Percentiles rank a stretch among this genome's conserved stretches.
phyloP scores from a whole-genome alignment of 1,140 invertebrate species.

The Drosophila oshimai region DNA sequence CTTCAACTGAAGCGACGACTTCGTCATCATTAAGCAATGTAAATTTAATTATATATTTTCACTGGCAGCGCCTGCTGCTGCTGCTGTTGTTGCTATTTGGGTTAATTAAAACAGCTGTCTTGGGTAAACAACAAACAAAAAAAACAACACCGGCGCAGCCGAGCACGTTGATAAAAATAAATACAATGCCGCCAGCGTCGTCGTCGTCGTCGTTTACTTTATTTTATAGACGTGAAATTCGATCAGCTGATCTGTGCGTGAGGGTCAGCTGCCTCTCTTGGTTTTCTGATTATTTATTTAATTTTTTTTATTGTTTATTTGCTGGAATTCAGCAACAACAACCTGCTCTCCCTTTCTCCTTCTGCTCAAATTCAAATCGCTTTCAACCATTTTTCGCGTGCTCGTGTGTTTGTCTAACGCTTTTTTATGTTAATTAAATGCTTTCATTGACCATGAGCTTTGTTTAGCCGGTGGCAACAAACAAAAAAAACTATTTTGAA shows the following conservation, averaged over 20 bases:
- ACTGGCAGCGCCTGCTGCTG: constrained; percentile 19
- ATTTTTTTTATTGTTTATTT: background rate
- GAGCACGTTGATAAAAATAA: constrained; percentile 46
- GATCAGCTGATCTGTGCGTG: constrained; percentile 68
- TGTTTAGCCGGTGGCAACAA: constrained; percentile 14
- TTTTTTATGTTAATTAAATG: constrained; percentile 75
- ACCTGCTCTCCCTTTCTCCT: constrained; percentile 2
- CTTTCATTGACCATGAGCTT: constrained; percentile 77
- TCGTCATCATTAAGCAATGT: constrained; percentile 21
- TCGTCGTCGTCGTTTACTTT: constrained; percentile 35
- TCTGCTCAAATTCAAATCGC: constrained; percentile 51
- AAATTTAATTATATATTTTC: constrained; percentile 43
- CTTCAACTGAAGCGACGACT: background rate
- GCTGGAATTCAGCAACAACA: constrained; percentile 21
- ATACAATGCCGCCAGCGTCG: constrained; percentile 30
- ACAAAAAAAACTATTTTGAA: constrained; percentile 1
- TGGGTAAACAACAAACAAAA: constrained; percentile 44
- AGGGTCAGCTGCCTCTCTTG: constrained; percentile 47
- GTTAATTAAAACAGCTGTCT: constrained; percentile 79
- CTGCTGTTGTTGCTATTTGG: constrained; percentile 51
- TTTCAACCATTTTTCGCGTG: constrained; percentile 55
- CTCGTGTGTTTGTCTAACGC: constrained; percentile 14
- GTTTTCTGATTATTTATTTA: too few relatives aligned
- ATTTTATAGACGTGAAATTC: constrained; percentile 64
- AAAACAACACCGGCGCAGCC: too few relatives aligned